Percentiles rank a stretch among this genome's conserved stretches.
Evolutionary conservation across 2,888 invertebrate genomes (phyloP).

Genomic region (Caenorhabditis sp.): DNA sequence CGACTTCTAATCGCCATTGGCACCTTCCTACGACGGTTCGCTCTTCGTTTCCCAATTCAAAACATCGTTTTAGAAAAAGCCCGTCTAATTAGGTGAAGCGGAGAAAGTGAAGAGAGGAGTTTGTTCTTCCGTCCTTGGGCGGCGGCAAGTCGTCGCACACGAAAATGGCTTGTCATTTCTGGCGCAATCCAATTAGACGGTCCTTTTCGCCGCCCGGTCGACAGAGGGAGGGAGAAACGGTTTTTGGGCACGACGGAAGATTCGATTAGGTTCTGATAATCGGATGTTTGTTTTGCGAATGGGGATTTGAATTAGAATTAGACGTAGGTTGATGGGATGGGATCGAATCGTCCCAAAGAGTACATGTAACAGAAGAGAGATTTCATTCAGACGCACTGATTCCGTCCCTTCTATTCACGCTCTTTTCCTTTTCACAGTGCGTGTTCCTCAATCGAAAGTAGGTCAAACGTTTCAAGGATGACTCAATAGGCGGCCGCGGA

Average conservation of each 20-base stretch:
- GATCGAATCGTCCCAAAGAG: too few species aligned
- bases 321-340: too few species aligned
- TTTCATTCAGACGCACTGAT: too few species aligned
- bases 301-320: too few species aligned
- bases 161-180: constrained; percentile 52
- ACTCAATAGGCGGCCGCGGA: constrained; percentile 25
- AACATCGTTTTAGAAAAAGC: too few species aligned
- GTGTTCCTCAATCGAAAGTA: constrained; percentile 26
- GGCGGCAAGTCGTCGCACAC: constrained; percentile 11
- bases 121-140: constrained; percentile 40
- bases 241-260: constrained; percentile 16
- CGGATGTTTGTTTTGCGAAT: too few species aligned
- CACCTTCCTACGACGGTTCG: too few species aligned
- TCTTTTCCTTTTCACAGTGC: not conserved
- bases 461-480: constrained; percentile 54
- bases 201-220: constrained; percentile 32
- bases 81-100: constrained; percentile 6
- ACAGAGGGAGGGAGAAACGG: not conserved
- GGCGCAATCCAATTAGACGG: constrained; percentile 55
- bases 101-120: constrained; percentile 23
- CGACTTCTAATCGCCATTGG: too few species aligned
- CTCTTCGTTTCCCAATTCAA: too few species aligned
- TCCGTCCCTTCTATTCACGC: too few species aligned
- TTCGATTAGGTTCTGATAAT: constrained; percentile 25
- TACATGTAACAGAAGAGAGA: too few species aligned